phyloP scores from a whole-genome alignment of 1,140 invertebrate species.

The Platorchestia sp. region DNA sequence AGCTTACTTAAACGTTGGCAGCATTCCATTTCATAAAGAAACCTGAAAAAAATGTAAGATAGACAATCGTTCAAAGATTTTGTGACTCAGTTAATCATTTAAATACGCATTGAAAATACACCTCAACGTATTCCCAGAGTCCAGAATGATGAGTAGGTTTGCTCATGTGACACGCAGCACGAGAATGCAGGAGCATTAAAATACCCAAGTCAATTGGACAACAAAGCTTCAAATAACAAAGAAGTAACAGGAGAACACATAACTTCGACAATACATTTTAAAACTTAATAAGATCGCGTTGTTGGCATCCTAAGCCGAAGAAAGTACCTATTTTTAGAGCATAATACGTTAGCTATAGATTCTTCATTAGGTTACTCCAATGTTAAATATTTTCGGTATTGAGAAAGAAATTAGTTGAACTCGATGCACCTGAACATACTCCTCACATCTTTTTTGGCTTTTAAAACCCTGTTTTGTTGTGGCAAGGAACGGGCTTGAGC shows the following conservation, averaged over 20 bases:
- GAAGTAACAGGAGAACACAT: neutral
- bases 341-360: neutral
- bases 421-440: neutral
- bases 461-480: neutral
- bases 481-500: neutral
- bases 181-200: neutral
- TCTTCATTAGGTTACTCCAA: neutral
- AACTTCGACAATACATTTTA: neutral
- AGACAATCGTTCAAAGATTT: neutral
- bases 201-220: neutral
- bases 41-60: neutral
- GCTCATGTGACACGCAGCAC: neutral
- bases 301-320: neutral
- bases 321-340: neutral
- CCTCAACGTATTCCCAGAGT: neutral
- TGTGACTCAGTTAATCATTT: neutral
- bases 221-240: neutral
- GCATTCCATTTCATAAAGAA: neutral
- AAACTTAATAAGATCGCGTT: neutral
- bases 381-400: neutral
- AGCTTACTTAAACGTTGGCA: neutral
- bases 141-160: neutral
- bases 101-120: neutral
- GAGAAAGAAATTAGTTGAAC: neutral
- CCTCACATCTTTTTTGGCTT: neutral